phyloP scores from a whole-genome alignment of 2,113 vertebrate genomes.

The Solea senegalensis region DNA sequence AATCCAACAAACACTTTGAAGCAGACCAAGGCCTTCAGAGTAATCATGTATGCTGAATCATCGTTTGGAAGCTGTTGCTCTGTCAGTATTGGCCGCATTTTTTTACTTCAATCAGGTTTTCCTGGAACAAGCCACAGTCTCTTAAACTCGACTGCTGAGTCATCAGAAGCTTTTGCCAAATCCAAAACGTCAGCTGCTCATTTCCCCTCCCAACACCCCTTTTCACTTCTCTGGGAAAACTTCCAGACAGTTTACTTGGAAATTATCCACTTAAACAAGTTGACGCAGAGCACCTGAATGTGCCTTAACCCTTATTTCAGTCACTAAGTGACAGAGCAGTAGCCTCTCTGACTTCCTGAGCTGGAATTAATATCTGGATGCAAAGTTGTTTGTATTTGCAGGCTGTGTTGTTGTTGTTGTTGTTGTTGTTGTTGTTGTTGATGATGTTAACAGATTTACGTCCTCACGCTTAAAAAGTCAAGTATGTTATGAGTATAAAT shows the following conservation, averaged over 20 bases:
- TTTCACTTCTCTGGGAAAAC: conserved; percentile 7
- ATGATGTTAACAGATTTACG: neutral
- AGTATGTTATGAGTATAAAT: conserved; percentile 19
- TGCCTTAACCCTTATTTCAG: conserved; percentile 3
- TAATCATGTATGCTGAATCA: conserved; percentile 44
- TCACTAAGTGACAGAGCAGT: conserved; percentile 36
- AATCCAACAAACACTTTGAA: conserved; percentile 9
- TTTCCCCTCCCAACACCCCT: conserved; percentile 14
- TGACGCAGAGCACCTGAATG: neutral
- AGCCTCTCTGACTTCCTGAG: conserved; percentile 18
- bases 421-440: neutral
- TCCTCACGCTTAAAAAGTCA: neutral
- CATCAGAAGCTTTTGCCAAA: neutral
- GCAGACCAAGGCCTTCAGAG: conserved; percentile 23
- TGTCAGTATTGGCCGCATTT: neutral
- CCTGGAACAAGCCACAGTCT: conserved; percentile 2
- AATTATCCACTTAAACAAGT: neutral
- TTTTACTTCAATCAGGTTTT: neutral
- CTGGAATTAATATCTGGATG: conserved; percentile 20
- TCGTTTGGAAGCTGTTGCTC: conserved; percentile 26
- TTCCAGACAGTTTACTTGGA: neutral
- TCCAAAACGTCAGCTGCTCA: neutral
- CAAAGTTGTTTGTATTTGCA: conserved; percentile 9
- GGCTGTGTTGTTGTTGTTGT: neutral
- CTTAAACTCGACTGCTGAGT: conserved; percentile 9